Evolutionary conservation across 1,140 invertebrate species (phyloP), one percentile per base, ranked within the genome.

Genomic region (Triops longicaudatus): DNA sequence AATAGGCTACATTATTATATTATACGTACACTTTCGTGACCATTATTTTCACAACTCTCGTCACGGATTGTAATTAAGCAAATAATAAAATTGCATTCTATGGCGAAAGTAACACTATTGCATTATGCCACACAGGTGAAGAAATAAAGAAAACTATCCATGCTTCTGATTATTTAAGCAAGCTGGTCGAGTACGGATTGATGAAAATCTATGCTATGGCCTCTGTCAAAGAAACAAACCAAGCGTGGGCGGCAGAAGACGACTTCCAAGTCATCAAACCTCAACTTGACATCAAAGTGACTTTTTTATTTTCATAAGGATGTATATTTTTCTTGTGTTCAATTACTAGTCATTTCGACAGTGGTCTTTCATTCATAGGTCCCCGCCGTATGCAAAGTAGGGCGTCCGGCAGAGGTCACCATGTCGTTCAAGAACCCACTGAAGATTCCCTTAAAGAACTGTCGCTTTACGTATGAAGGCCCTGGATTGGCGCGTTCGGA

Each of bases 261-360:
- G 90, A 91, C 82, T 91, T 92, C 83, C 88, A 91, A 83, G 86
- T 92, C 0, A 81, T 90, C 1, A 92, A 91, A 78, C 91, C 91
- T 0, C 87, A 83, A 73, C 88, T 92, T 63, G 82, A 84, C 22
- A 86, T 93, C 7, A 80, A 83, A 79, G 84, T 84, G 79, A 14
- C n/a, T 1, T 22, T 73, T 26, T 22, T 9, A 26, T 77, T 77
- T 41, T 41, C 37, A 73, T 41, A 41, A 31, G 7, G 28, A 37
- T 27, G 26, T 27, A n/a, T 73, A 73, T 28, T 72, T 72, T 2
- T 72, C 26, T 11, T n/a, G 63, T 11, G n/a, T 72, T 26, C 63
- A 72, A 26, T 72, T n/a, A 11, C 63, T n/a, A 72, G n/a, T n/a
- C n/a, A n/a, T n/a, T n/a, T n/a, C n/a, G 6, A 72, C 63, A n/a